Evolutionary conservation across 2,888 invertebrate species (phyloP).

Genomic region (Gymnosoma rotundatum): DNA sequence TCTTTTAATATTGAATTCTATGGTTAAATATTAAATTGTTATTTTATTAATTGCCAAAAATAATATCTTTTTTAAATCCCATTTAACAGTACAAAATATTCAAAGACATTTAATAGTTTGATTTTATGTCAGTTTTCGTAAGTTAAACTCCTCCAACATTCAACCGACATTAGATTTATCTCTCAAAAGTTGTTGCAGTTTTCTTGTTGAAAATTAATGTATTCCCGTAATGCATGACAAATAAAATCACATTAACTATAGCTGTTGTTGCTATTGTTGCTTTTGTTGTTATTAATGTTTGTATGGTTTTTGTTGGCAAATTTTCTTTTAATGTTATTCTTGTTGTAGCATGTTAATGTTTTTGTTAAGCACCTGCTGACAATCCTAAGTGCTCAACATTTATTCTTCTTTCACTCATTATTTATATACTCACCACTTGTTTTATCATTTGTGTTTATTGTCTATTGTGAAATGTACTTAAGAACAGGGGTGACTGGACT

Average conservation of each 20-base stretch:
- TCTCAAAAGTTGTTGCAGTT: constrained; percentile 19
- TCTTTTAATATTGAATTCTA: constrained; percentile 19
- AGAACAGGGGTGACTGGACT: constrained; percentile 14
- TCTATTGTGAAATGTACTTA: background rate
- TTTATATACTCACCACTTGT: constrained; percentile 62
- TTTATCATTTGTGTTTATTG: constrained; percentile 70
- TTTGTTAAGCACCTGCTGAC: constrained; percentile 81
- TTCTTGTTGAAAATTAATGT: constrained; percentile 36
- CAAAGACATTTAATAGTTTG: constrained; percentile 44
- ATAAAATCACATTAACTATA: constrained; percentile 68
- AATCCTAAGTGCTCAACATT: constrained; percentile 80
- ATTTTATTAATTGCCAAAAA: background rate
- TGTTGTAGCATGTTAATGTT: constrained; percentile 72
- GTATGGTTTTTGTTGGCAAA: constrained; percentile 42
- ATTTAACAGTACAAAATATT: constrained; percentile 36
- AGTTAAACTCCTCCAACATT: background rate
- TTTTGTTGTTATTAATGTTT: constrained; percentile 25
- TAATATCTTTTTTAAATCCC: too few species aligned
- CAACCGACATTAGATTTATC: background rate
- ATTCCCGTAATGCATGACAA: constrained; percentile 66
- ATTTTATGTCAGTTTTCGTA: constrained; percentile 34
- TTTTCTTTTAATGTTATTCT: constrained; percentile 47
- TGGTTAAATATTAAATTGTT: constrained; percentile 39
- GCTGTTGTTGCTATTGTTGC: constrained; percentile 42
- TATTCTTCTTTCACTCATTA: background rate